Evolutionary conservation across 2,113 vertebrate species (phyloP).

Genomic region (Meriones unguiculatus): DNA sequence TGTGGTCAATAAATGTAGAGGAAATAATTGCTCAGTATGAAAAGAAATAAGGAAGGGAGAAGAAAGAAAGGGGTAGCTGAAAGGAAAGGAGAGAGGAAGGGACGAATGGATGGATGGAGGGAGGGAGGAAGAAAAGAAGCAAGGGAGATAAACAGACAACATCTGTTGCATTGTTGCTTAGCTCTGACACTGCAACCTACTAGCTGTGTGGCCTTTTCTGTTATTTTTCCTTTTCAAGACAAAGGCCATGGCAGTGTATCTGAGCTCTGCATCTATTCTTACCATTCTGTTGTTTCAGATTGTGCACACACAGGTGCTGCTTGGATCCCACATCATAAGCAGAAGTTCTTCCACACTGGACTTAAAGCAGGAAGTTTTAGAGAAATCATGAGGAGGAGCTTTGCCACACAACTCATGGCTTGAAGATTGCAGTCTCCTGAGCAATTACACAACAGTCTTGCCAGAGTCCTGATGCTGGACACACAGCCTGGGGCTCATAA

Average conservation of each 20-base stretch:
- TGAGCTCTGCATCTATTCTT: not conserved
- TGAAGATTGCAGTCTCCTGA: not conserved
- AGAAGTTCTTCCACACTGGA: not conserved
- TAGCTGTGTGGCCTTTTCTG: not conserved
- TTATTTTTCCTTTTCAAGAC: not conserved
- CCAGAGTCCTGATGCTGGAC: too few relatives aligned
- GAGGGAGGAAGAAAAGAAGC: accelerated
- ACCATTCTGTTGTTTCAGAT: not conserved
- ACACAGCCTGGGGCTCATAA: too few relatives aligned
- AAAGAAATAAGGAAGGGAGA: not conserved
- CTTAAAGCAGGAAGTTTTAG: not conserved
- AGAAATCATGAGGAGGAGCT: not conserved
- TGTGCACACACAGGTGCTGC: not conserved
- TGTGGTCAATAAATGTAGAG: not conserved
- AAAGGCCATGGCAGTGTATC: not conserved
- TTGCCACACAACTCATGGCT: not conserved
- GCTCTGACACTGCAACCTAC: not conserved
- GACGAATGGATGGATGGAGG: too few relatives aligned
- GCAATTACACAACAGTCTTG: not conserved
- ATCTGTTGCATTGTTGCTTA: too few relatives aligned
- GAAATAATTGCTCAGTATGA: not conserved
- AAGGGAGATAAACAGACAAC: not conserved
- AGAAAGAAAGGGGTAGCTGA: not conserved
- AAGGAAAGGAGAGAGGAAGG: too few relatives aligned
- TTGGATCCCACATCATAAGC: not conserved